phyloP scores from a whole-genome alignment of 2,113 vertebrate genomes.

The Riparia riparia region DNA sequence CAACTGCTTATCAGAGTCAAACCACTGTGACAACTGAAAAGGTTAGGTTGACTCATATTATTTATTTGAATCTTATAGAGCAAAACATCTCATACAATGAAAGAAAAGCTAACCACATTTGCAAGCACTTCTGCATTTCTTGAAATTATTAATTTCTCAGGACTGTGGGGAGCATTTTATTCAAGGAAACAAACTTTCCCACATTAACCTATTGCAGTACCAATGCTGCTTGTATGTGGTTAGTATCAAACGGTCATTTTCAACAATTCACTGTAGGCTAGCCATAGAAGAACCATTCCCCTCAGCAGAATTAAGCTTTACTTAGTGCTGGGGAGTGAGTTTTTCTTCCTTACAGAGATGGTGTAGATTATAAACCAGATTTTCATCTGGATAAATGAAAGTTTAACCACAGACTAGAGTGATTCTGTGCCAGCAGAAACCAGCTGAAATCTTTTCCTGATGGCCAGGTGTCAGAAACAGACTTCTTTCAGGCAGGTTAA shows the following conservation, averaged over 20 bases:
- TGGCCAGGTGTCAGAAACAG: neutral
- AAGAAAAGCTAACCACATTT: neutral
- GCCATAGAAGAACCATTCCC: neutral
- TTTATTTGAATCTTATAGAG: conserved; percentile 21
- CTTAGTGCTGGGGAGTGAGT: no score
- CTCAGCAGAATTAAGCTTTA: neutral
- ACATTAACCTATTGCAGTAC: neutral
- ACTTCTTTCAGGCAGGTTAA: neutral
- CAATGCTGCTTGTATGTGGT: neutral
- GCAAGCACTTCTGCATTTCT: neutral
- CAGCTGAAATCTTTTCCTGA: neutral
- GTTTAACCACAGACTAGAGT: neutral
- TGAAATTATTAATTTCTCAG: neutral
- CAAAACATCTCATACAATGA: neutral
- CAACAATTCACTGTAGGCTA: neutral
- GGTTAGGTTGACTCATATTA: neutral
- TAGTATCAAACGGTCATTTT: neutral
- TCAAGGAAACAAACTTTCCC: neutral
- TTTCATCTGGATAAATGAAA: neutral
- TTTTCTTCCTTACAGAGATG: neutral
- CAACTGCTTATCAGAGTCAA: neutral
- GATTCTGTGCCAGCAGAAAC: neutral
- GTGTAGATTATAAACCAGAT: neutral
- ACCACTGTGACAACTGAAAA: conserved; percentile 25
- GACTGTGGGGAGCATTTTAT: neutral